Evolutionary conservation across 2,888 invertebrate species (phyloP).

Genomic region (Conomelus anceps): DNA sequence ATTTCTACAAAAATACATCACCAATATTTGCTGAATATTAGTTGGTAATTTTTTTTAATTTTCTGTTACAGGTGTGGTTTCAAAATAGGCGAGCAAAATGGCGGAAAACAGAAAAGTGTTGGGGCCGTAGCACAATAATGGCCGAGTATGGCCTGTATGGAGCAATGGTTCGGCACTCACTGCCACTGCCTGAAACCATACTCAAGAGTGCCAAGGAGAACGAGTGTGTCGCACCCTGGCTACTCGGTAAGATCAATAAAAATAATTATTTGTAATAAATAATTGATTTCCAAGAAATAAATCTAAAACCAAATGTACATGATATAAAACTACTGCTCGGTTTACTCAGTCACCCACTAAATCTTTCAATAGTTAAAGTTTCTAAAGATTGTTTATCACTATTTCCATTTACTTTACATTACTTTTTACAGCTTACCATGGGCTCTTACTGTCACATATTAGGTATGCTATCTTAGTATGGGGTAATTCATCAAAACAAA

Average conservation of each 20-base stretch:
- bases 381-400: too few relatives aligned
- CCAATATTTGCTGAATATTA: not conserved
- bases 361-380: too few relatives aligned
- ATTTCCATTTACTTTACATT: too few relatives aligned
- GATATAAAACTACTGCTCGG: too few relatives aligned
- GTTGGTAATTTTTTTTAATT: constrained; percentile 17
- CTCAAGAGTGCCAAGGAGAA: constrained; percentile 95
- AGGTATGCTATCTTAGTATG: too few relatives aligned
- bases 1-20: too few relatives aligned
- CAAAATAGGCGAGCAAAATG: constrained; percentile 98
- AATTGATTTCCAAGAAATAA: constrained; percentile 15
- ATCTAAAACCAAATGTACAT: too few relatives aligned
- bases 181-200: constrained; percentile 97
- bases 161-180: constrained; percentile 98
- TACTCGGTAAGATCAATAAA: constrained; percentile 71
- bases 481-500: too few relatives aligned
- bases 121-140: constrained; percentile 99
- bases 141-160: constrained; percentile 99
- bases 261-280: constrained; percentile 15
- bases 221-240: constrained; percentile 97
- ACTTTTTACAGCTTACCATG: too few relatives aligned
- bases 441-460: too few relatives aligned
- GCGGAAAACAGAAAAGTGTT: constrained; percentile 99
- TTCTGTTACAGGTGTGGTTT: constrained; percentile 87
- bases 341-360: too few relatives aligned